Evolutionary conservation across 2,797 vertebrate species (phyloP).

Genomic region (Apodemus agrarius): DNA sequence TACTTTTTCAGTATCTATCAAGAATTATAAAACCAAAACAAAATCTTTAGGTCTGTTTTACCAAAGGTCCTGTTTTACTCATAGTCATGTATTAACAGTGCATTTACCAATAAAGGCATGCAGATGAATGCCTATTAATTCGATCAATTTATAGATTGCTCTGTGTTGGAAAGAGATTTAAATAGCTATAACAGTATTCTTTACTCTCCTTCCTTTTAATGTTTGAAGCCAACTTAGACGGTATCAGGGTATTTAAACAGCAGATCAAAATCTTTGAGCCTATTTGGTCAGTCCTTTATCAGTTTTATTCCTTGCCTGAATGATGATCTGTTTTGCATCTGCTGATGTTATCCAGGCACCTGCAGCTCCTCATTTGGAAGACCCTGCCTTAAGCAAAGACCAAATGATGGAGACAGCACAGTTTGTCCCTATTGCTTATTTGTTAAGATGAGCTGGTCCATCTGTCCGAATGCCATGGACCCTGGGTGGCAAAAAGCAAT

Average conservation of each 20-base stretch:
- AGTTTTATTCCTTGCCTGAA: slow-evolving; percentile 29
- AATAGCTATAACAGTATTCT: neutral
- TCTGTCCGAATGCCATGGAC: slow-evolving; percentile 62
- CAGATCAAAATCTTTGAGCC: slow-evolving; percentile 49
- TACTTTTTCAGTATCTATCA: neutral
- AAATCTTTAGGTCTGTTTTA: neutral
- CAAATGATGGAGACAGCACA: neutral
- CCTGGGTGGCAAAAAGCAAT: slow-evolving; percentile 69
- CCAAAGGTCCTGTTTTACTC: neutral
- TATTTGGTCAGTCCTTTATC: neutral
- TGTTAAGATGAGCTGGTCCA: slow-evolving; percentile 69
- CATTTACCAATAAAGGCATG: neutral
- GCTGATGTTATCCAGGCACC: slow-evolving; percentile 20
- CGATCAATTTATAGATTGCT: neutral
- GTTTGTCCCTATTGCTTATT: slow-evolving; percentile 57
- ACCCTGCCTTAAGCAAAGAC: slow-evolving; percentile 63
- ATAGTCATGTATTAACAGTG: neutral
- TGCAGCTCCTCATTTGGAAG: slow-evolving; percentile 45
- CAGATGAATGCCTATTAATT: neutral
- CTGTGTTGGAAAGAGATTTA: slow-evolving; percentile 21
- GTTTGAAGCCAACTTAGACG: neutral
- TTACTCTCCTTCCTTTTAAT: neutral
- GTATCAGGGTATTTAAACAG: slow-evolving; percentile 34
- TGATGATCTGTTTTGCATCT: slow-evolving; percentile 61
- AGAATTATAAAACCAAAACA: neutral